These are phyloP conservation scores for Pelmatolapia mariae DNA, from an alignment of 2,113 vertebrate species.

Conservation along the genomic window DNA sequence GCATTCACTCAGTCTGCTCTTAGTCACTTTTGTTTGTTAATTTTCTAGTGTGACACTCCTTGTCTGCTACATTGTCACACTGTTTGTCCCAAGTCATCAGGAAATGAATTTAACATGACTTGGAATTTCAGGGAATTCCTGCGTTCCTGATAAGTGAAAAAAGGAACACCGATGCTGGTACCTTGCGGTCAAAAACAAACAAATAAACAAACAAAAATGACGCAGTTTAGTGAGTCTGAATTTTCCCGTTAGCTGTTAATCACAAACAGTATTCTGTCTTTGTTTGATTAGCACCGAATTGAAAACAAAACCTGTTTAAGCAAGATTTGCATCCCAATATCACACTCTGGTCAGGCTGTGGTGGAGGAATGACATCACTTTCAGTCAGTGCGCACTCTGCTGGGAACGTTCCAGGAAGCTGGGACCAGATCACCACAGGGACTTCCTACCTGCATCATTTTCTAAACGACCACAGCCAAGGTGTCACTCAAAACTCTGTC, in stretches of 20 bases:
- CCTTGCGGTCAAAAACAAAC: neutral
- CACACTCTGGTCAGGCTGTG: no score
- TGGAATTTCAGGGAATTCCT: neutral
- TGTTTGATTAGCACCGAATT: neutral
- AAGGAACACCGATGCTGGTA: rapidly evolving
- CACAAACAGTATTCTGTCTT: rapidly evolving
- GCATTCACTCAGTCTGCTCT: neutral
- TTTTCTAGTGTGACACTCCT: neutral
- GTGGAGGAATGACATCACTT: rapidly evolving
- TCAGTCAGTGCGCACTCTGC: neutral
- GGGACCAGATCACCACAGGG: neutral
- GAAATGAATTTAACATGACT: neutral
- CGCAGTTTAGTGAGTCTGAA: neutral
- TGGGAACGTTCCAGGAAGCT: neutral
- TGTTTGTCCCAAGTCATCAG: neutral
- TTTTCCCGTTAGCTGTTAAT: neutral
- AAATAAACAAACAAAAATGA: neutral
- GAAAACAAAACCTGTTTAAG: neutral
- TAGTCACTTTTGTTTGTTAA: neutral
- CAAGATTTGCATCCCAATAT: neutral
- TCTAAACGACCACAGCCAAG: neutral
- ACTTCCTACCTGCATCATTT: neutral
- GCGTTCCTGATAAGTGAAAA: neutral
- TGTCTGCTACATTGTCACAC: neutral
- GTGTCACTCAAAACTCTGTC: neutral